Evolutionary conservation across 1,140 invertebrate genomes (phyloP).

Genomic region (Protaetia brevitarsis): DNA sequence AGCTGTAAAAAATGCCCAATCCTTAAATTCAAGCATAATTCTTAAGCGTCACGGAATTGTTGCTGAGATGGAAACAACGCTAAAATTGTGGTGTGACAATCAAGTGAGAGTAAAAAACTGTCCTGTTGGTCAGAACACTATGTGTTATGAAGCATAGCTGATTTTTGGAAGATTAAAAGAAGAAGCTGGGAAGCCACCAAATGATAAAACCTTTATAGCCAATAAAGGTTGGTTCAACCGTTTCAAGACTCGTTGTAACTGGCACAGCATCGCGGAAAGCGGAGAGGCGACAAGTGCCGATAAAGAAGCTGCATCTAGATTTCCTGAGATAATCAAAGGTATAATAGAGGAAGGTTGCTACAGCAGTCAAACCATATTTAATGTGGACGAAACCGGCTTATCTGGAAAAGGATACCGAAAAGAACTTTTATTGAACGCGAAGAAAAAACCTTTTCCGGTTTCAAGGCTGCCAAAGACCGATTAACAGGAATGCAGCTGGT

Average conservation of each 20-base stretch:
- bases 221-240: conserved; percentile 47
- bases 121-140: conserved; percentile 21
- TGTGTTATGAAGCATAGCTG: conserved; percentile 24
- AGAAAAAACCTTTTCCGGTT: conserved; percentile 37
- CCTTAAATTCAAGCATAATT: conserved; percentile 17
- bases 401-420: conserved; percentile 52
- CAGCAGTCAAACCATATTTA: neutral
- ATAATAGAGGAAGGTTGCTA: conserved; percentile 13
- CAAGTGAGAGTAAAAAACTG: conserved; percentile 24
- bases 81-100: conserved; percentile 36
- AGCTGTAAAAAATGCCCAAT: conserved; percentile 24
- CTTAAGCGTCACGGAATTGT: conserved; percentile 34
- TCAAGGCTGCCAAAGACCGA: conserved; percentile 11
- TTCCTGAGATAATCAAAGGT: conserved; percentile 14
- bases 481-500: conserved; percentile 45
- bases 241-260: conserved; percentile 38
- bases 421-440: conserved; percentile 46
- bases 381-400: conserved; percentile 27
- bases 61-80: conserved; percentile 37
- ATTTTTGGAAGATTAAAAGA: neutral
- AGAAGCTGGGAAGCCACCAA: conserved; percentile 1
- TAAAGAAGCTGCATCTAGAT: conserved; percentile 37
- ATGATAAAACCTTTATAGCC: conserved; percentile 31
- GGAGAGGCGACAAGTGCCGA: conserved; percentile 45
- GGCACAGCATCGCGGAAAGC: conserved; percentile 42